These are phyloP conservation scores for Acanthopagrus latus DNA, from an alignment of 2,797 vertebrate genomes.

Conservation along the genomic window DNA sequence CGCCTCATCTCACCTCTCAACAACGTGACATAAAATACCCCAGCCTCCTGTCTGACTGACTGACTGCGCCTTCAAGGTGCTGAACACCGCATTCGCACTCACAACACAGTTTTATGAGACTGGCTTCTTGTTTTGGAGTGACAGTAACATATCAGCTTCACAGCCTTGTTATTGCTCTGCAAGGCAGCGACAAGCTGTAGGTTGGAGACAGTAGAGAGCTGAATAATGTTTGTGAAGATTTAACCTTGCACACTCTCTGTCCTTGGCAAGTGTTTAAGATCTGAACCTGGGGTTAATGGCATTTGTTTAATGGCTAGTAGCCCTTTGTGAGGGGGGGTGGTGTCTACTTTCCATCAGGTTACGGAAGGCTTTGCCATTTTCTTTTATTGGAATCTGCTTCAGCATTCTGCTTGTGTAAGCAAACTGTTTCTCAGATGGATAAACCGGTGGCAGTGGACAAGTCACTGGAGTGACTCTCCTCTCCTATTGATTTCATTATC, in stretches of 20 bases:
- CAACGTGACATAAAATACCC: conserved; percentile 35
- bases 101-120: conserved; percentile 36
- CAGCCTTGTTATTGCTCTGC: conserved; percentile 40
- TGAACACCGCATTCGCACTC: conserved; percentile 33
- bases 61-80: conserved; percentile 34
- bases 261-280: conserved; percentile 30
- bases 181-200: conserved; percentile 2
- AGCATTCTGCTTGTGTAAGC: conserved; percentile 72
- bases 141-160: conserved; percentile 36
- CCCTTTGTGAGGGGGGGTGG: conserved; percentile 10
- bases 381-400: conserved; percentile 60
- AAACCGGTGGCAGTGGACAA: conserved; percentile 59
- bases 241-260: conserved; percentile 33
- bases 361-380: conserved; percentile 39
- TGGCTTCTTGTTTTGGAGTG: conserved; percentile 46
- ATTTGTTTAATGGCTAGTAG: conserved; percentile 54
- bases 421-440: conserved; percentile 65
- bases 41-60: conserved; percentile 26
- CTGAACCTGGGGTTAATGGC: conserved; percentile 47
- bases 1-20: conserved; percentile 25
- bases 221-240: conserved; percentile 30
- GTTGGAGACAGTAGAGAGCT: conserved; percentile 24
- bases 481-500: conserved; percentile 77
- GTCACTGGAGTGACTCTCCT: conserved; percentile 60
- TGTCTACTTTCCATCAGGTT: conserved; percentile 9